Conservation (phyloP, 2,113 vertebrate genomes). For the Zosterops pallidus region DNA sequence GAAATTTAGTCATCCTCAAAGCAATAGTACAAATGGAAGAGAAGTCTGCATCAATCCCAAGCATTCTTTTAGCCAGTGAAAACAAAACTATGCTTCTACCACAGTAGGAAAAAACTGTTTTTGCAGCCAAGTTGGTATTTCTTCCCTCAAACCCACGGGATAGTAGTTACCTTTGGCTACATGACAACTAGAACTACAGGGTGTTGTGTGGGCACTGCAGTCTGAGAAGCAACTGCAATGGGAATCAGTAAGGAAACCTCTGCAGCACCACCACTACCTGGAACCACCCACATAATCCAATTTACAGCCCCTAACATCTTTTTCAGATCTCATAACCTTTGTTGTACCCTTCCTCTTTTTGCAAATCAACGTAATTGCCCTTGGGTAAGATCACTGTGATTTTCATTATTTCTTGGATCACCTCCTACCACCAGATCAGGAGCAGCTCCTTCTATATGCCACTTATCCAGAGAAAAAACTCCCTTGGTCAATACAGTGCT, state of each 20-base stretch:
- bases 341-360: not conserved
- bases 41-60: not conserved
- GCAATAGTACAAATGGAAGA: not conserved
- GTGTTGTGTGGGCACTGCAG: not conserved
- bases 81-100: not conserved
- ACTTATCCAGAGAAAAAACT: not conserved
- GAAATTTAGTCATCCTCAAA: not conserved
- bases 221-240: not conserved
- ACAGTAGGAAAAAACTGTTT: not conserved
- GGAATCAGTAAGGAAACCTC: not conserved
- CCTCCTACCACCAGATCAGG: not conserved
- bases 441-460: not conserved
- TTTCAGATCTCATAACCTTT: not conserved
- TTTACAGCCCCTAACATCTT: not conserved
- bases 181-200: fast-evolving
- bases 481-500: not conserved
- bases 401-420: not conserved
- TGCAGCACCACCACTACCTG: not conserved
- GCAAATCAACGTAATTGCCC: not conserved
- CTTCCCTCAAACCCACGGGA: not conserved
- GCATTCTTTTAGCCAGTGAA: not conserved
- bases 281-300: not conserved
- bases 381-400: not conserved
- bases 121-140: not conserved
- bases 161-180: not conserved